Percentiles rank a stretch among this genome's conserved stretches.
Conservation (phyloP, 2,113 vertebrate species). For the Leptocoma aspasia region DNA sequence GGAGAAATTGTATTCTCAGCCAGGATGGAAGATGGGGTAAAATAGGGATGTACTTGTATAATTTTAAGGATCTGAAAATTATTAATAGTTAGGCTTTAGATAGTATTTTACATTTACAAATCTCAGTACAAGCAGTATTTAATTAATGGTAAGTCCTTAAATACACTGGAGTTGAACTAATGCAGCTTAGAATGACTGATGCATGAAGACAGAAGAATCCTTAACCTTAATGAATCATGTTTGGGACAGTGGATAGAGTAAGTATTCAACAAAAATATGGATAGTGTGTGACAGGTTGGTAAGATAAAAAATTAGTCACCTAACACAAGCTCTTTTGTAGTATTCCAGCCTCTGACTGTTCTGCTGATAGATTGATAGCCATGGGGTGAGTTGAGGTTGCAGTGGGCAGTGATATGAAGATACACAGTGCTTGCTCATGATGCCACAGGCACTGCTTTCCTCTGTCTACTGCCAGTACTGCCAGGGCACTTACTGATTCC, state of each 20-base stretch:
- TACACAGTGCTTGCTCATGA: background rate
- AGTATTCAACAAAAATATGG: background rate
- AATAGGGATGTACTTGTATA: background rate
- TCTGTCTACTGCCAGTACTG: background rate
- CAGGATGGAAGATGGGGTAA: background rate
- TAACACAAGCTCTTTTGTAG: background rate
- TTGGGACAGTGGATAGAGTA: background rate
- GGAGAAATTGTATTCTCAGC: background rate
- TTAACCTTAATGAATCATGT: conserved; percentile 3
- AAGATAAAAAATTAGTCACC: background rate
- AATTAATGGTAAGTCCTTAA: conserved; percentile 28
- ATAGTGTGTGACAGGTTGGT: background rate
- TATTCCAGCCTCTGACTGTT: background rate
- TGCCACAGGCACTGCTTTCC: background rate
- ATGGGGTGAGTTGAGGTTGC: background rate
- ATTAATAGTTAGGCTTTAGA: background rate
- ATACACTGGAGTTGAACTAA: background rate
- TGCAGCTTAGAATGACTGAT: conserved; percentile 3
- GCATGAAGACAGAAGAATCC: background rate
- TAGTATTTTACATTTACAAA: conserved; percentile 23
- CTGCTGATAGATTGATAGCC: background rate
- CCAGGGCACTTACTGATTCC: background rate
- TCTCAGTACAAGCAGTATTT: background rate
- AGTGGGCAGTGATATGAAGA: background rate
- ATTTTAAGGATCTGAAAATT: background rate